phyloP scores from a whole-genome alignment of 2,797 vertebrate genomes.

The Parotocinclus haroldoi region DNA sequence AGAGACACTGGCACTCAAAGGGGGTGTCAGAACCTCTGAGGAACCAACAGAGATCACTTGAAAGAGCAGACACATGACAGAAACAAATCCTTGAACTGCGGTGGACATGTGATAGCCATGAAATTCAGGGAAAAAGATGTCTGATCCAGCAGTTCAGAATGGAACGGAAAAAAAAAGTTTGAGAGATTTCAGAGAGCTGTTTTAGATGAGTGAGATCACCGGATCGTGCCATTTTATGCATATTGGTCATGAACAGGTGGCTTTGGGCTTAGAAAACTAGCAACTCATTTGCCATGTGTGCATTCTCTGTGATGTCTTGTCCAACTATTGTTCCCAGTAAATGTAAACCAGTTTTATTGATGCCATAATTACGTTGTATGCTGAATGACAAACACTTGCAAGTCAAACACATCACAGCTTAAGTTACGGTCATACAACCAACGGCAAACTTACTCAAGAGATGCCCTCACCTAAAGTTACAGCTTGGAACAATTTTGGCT shows the following conservation, averaged over 20 bases:
- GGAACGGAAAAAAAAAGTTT: constrained; percentile 32
- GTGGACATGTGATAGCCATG: constrained; percentile 44
- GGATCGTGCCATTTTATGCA: constrained; percentile 38
- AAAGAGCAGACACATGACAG: constrained; percentile 37
- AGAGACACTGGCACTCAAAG: constrained; percentile 54
- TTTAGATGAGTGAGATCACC: constrained; percentile 20
- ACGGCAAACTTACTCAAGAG: no score
- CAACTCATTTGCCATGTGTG: constrained; percentile 4
- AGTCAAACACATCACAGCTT: not conserved
- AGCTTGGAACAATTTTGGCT: no score
- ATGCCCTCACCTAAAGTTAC: no score
- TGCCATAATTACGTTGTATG: no score
- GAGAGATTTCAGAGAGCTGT: constrained; percentile 42
- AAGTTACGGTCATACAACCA: not conserved
- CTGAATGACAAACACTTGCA: no score
- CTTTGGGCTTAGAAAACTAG: not conserved
- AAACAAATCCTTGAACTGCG: constrained; percentile 30
- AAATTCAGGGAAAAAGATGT: constrained; percentile 10
- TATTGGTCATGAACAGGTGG: constrained; percentile 44
- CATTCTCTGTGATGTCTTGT: not conserved
- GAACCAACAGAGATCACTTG: constrained; percentile 14
- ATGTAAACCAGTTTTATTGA: not conserved
- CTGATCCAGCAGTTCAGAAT: constrained; percentile 16
- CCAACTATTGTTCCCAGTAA: not conserved
- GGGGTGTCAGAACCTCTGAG: constrained; percentile 25